Evolutionary conservation across 2,797 vertebrate genomes (phyloP).

Genomic region (Triplophysa bombifrons): DNA sequence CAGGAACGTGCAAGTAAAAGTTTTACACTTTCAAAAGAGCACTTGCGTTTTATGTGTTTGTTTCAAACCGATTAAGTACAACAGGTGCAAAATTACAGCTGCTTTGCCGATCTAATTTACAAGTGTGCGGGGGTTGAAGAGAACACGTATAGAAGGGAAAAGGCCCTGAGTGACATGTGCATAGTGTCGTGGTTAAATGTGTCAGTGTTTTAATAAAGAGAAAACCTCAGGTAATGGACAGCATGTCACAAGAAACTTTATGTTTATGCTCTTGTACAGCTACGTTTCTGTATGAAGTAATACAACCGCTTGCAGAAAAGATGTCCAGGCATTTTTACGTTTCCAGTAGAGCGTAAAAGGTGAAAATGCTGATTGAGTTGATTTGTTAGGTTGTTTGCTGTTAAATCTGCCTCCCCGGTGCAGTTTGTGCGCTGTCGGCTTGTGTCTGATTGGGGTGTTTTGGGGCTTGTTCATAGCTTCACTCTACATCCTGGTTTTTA

Average conservation of each 20-base stretch:
- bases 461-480: constrained; percentile 51
- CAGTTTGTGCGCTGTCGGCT: constrained; percentile 64
- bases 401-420: constrained; percentile 66
- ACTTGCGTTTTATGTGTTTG: constrained; percentile 36
- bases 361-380: constrained; percentile 62
- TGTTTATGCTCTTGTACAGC: not conserved
- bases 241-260: not conserved
- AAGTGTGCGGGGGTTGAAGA: constrained; percentile 21
- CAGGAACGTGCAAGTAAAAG: not conserved
- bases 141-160: constrained; percentile 35
- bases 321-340: constrained; percentile 3
- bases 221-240: not conserved
- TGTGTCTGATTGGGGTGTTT: constrained; percentile 63
- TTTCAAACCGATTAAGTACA: constrained; percentile 36
- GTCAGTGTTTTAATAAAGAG: not conserved
- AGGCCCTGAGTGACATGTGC: constrained; percentile 6
- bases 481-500: constrained; percentile 67
- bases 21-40: constrained; percentile 3
- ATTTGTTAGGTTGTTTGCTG: constrained; percentile 66
- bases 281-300: not conserved
- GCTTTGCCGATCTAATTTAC: constrained; percentile 30
- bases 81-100: constrained; percentile 50
- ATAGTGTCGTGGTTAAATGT: constrained; percentile 30
- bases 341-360: constrained; percentile 46
- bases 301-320: not conserved